Percentiles rank a stretch among this genome's conserved stretches.
Evolutionary conservation across 1,140 invertebrate species (phyloP).

Genomic region (Apis florea): DNA sequence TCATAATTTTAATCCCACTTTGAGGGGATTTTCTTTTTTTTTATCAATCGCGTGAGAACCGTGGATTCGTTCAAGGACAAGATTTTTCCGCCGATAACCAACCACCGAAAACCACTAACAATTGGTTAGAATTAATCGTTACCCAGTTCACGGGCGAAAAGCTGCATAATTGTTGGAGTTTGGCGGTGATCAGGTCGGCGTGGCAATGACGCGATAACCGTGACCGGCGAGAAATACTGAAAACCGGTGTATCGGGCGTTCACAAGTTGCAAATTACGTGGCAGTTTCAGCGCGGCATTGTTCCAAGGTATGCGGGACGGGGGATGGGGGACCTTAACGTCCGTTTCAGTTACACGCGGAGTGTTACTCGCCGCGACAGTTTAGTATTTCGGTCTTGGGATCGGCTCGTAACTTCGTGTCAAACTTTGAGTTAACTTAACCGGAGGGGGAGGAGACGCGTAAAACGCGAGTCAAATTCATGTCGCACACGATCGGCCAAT

Average conservation of each 20-base stretch:
- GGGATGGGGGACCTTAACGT: conserved; percentile 16
- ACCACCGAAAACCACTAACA: too few species aligned
- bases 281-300: conserved; percentile 44
- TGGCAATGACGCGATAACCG: too few species aligned
- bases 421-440: conserved; percentile 36
- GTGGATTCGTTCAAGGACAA: too few species aligned
- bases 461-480: conserved; percentile 39
- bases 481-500: not conserved
- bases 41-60: too few species aligned
- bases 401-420: conserved; percentile 33
- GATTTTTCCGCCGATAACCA: too few species aligned
- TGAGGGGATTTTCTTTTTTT: too few species aligned
- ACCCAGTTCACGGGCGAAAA: not conserved
- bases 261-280: conserved; percentile 47
- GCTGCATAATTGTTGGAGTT: conserved; percentile 29
- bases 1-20: too few species aligned
- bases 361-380: conserved; percentile 34
- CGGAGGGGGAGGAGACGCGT: not conserved
- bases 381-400: conserved; percentile 43
- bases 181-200: conserved; percentile 1
- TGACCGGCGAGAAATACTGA: conserved; percentile 30
- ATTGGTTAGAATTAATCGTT: conserved; percentile 5
- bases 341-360: conserved; percentile 40
- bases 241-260: conserved; percentile 35
- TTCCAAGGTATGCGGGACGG: conserved; percentile 32